Conservation (phyloP, 1,140 invertebrate genomes). For the Adoxophyes honmai region DNA sequence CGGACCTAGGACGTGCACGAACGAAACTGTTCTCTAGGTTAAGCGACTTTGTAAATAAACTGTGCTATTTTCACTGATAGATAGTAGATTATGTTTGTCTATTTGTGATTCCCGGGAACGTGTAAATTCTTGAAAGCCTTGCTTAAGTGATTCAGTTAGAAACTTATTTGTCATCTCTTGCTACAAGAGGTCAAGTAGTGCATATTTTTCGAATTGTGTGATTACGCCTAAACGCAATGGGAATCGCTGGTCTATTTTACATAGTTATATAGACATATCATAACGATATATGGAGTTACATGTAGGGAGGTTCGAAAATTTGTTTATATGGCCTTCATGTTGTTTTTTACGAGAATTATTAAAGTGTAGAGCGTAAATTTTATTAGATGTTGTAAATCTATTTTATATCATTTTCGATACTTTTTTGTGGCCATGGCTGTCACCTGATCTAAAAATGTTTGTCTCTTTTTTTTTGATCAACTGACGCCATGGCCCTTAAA, state of each 20-base stretch:
- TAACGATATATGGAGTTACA: neutral
- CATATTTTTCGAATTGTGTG: too few relatives aligned
- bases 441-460: slow-evolving; percentile 25
- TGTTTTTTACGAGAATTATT: neutral
- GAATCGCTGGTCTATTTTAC: neutral
- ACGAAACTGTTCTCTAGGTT: slow-evolving; percentile 87
- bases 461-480: slow-evolving; percentile 30
- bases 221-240: too few relatives aligned
- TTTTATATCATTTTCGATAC: slow-evolving; percentile 23
- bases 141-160: too few relatives aligned
- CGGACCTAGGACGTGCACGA: slow-evolving; percentile 87
- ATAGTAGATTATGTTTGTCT: slow-evolving; percentile 2
- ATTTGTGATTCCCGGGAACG: too few relatives aligned
- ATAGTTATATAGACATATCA: slow-evolving; percentile 15
- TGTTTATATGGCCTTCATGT: neutral
- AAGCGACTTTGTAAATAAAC: neutral
- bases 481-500: slow-evolving; percentile 43
- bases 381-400: slow-evolving; percentile 24
- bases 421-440: slow-evolving; percentile 28
- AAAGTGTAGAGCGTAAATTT: slow-evolving; percentile 13
- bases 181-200: too few relatives aligned
- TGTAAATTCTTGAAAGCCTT: too few relatives aligned
- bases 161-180: too few relatives aligned
- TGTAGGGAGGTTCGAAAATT: neutral
- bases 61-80: slow-evolving; percentile 10